These are phyloP conservation scores for Notiomystis cincta DNA, from an alignment of 2,113 vertebrate species.

Conservation along the genomic window DNA sequence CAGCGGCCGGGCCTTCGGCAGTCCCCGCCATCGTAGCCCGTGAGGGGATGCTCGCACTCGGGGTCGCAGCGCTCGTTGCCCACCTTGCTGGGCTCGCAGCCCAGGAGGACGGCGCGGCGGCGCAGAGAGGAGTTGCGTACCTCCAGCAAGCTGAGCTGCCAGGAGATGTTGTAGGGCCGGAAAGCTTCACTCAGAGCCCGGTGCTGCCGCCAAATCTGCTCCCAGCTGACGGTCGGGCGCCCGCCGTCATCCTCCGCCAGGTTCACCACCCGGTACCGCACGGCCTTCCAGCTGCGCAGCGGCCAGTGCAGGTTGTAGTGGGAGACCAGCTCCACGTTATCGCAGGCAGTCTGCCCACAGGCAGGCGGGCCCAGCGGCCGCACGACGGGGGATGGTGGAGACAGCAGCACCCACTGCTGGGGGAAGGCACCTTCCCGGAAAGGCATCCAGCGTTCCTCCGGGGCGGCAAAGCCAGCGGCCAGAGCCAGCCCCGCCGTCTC, in stretches of 20 bases:
- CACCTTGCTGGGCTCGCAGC: constrained; percentile 90
- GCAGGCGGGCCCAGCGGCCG: constrained; percentile 77
- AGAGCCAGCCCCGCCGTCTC: constrained; percentile 51
- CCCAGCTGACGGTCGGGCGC: constrained; percentile 78
- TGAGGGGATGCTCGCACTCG: constrained; percentile 90
- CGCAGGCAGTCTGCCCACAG: constrained; percentile 87
- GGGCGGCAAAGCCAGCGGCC: constrained; percentile 70
- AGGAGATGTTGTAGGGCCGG: constrained; percentile 87
- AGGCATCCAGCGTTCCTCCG: constrained; percentile 77
- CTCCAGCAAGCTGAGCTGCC: constrained; percentile 79
- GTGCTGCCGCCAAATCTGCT: constrained; percentile 86
- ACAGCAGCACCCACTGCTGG: constrained; percentile 59
- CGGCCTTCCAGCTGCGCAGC: constrained; percentile 77
- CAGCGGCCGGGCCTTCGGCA: constrained; percentile 84
- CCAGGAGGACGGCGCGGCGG: constrained; percentile 81
- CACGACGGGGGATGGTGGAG: constrained; percentile 67
- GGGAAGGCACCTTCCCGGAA: constrained; percentile 79
- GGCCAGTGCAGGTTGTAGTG: constrained; percentile 87
- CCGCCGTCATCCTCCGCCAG: constrained; percentile 76
- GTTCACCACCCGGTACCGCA: constrained; percentile 89
- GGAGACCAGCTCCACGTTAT: constrained; percentile 85
- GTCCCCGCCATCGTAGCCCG: constrained; percentile 90
- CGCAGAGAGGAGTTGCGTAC: constrained; percentile 85
- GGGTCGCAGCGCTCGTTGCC: constrained; percentile 92
- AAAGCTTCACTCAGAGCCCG: constrained; percentile 81